phyloP scores from a whole-genome alignment of 37 sponge, comb jelly and placozoan genomes.

The Oscarella lobularis region DNA sequence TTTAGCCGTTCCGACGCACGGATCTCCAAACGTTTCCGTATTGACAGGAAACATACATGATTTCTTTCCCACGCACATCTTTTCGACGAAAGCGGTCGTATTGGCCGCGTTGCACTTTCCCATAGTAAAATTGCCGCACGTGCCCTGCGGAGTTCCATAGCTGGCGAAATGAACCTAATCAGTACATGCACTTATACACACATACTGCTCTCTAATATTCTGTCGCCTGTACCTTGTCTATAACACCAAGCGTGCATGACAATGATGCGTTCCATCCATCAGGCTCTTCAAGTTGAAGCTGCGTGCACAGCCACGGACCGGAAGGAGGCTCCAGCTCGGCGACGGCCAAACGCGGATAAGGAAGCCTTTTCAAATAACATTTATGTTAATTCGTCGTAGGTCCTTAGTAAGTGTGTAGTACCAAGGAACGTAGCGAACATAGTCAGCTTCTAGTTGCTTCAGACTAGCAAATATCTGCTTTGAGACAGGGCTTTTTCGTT shows the following conservation, averaged over 20 bases:
- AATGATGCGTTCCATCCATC: neutral
- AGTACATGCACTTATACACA: too few species aligned
- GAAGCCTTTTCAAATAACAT: neutral
- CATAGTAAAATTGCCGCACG: conserved; percentile 5
- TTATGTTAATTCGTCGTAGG: neutral
- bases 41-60: neutral
- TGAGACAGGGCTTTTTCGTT: neutral
- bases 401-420: neutral
- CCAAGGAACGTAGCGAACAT: conserved; percentile 9
- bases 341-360: neutral
- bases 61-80: neutral
- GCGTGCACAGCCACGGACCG: neutral
- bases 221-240: neutral
- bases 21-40: neutral
- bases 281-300: neutral
- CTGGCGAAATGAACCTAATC: conserved; percentile 3
- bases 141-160: neutral
- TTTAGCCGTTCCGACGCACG: neutral
- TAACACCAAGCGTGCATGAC: neutral
- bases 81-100: neutral
- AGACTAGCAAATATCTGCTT: conserved; percentile 1
- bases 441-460: neutral
- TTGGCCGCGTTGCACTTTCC: conserved; percentile 6
- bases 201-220: too few species aligned
- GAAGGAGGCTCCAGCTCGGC: conserved; percentile 10